Percentiles rank a stretch among this genome's conserved stretches.
These are phyloP conservation scores for Phylloscopus trochilus DNA, from an alignment of 2,113 vertebrate genomes.

Conservation along the genomic window DNA sequence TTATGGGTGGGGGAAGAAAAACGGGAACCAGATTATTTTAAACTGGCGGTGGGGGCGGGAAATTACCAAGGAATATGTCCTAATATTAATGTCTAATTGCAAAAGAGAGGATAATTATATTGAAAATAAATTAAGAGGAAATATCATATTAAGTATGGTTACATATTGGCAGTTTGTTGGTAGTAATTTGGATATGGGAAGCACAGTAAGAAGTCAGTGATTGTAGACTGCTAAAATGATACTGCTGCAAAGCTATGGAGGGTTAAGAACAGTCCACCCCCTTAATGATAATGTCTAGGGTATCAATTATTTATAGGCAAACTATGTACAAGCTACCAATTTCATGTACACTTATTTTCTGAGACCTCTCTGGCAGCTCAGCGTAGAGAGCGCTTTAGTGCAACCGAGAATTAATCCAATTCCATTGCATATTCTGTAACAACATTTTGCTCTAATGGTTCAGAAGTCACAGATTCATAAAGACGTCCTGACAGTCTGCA, in stretches of 20 bases:
- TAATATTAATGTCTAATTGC: neutral
- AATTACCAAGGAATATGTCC: neutral
- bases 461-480: neutral
- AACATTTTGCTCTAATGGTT: neutral
- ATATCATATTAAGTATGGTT: neutral
- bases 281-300: neutral
- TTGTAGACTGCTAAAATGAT: neutral
- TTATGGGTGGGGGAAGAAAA: rapidly evolving
- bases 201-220: neutral
- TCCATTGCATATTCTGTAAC: neutral
- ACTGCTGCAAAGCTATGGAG: neutral
- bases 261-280: neutral
- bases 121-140: neutral
- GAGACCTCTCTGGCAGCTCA: neutral
- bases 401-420: neutral
- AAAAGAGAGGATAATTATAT: neutral
- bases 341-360: neutral
- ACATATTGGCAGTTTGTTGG: neutral
- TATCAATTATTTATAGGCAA: neutral
- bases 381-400: rapidly evolving
- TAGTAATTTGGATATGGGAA: neutral
- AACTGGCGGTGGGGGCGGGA: rapidly evolving
- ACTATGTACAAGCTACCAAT: neutral
- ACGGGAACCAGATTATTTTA: neutral
- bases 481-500: neutral